Evolutionary conservation across 2,888 invertebrate species (phyloP), one percentile per base, ranked within the genome.

Genomic region (Hylaea fasciaria): DNA sequence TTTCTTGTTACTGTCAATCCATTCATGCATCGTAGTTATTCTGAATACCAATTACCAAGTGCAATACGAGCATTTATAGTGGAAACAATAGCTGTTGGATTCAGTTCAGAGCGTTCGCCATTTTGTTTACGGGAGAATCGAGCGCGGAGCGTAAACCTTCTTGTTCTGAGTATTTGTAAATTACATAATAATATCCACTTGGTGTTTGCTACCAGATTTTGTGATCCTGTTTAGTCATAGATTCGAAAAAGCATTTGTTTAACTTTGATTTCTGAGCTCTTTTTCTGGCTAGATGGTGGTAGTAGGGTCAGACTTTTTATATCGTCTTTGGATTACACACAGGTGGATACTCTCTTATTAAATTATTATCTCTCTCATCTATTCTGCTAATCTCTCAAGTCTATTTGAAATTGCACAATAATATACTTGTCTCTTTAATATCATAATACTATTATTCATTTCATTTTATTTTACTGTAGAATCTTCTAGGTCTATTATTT

Each of bases 1-100:
- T 73, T 79, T 81, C 78, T 72, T 76, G 77, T 72, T 74, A 78
- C 73, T 70, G 63, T 68, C 54, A 59, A 68, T 59, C 58, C 69
- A 75, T 74, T 74, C 72, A 74, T 69, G 62, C 61, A 71, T 66
- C 44, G 49, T 57, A 37, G 50, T 55, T 57, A 68, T 65, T 65
- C 64, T 71, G 64, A 64, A 69, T 66, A 70, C 65, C 69, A 67
- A 71, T 71, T 55, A 60, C 50, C 46, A 53, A 37, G 52, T 48
- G 57, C 55, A 55, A 55, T 62, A 69, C 63, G 65, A 41, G 45
- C 22, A 49, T 14, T 16, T 73, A 50, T 61, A 48, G 39, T 17
- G 39, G 58, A 41, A 57, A 62, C 49, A 57, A 62, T 56, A 17
- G 46, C 22, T 47, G 11, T 48, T 57, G 48, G 61, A 61, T 43